Evolutionary conservation across 2,888 invertebrate species (phyloP).

Genomic region (Clusia tigrina): DNA sequence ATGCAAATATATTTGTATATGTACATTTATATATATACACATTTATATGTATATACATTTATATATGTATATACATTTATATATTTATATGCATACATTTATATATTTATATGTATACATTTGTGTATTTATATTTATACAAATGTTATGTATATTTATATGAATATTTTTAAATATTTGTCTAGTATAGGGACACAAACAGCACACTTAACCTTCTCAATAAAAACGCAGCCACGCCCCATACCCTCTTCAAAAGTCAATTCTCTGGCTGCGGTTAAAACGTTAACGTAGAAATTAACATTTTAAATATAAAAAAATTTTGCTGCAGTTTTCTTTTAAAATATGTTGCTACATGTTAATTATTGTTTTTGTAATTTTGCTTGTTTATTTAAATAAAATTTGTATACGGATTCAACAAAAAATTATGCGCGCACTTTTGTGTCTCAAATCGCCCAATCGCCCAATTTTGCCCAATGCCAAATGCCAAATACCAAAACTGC

Average conservation of each 20-base stretch:
- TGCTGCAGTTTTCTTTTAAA: background rate
- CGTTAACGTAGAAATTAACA: background rate
- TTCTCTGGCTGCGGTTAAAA: background rate
- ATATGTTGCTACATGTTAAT: background rate
- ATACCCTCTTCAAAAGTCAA: background rate
- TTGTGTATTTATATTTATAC: no score
- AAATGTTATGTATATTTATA: no score
- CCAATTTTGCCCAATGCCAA: background rate
- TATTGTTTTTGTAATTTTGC: background rate
- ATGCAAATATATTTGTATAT: no score
- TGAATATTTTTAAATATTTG: background rate
- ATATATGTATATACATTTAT: no score
- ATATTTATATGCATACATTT: no score
- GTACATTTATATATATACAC: no score
- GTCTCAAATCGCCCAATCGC: background rate
- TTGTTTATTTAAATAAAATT: background rate
- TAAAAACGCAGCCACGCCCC: no score
- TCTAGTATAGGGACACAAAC: no score
- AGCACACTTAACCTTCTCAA: no score
- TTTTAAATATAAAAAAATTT: conserved; percentile 1
- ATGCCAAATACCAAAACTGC: background rate
- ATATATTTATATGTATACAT: no score
- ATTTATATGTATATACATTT: no score
- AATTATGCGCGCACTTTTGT: background rate
- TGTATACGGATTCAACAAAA: background rate